Evolutionary conservation across 1,140 invertebrate genomes (phyloP).

Genomic region (Amphibalanus amphitrite): DNA sequence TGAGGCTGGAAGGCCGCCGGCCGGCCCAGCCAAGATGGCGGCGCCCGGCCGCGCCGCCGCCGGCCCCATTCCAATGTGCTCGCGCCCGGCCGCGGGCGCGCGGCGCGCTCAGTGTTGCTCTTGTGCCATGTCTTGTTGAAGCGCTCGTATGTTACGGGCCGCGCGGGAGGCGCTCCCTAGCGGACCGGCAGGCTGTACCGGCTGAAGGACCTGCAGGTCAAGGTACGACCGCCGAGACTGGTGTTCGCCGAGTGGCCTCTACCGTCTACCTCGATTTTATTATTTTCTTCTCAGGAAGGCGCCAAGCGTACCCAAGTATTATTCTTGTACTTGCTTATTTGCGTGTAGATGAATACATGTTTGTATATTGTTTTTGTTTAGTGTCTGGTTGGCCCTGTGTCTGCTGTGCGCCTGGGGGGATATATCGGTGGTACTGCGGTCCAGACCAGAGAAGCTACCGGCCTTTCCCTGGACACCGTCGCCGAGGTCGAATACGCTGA

Average conservation of each 20-base stretch:
- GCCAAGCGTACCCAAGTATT: constrained; percentile 1
- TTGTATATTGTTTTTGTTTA: background rate
- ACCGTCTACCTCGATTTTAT: background rate
- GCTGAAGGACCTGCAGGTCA: no score
- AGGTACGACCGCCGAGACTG: background rate
- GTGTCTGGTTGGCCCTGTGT: no score
- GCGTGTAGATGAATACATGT: background rate
- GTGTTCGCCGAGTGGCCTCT: background rate
- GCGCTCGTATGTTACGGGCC: background rate
- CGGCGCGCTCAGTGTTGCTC: background rate
- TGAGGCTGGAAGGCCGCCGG: background rate
- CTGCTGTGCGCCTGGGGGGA: no score
- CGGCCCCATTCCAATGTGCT: background rate
- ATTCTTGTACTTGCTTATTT: background rate
- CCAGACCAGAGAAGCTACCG: no score
- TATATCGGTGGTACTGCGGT: no score
- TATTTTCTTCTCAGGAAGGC: constrained; percentile 1
- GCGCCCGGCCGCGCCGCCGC: no score
- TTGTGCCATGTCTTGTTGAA: background rate
- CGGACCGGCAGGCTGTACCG: no score
- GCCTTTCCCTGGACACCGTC: no score
- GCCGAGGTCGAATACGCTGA: no score
- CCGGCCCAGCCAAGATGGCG: background rate
- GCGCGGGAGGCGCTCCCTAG: no score
- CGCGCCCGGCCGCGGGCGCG: no score